Conservation (phyloP, 2,113 vertebrate species). For the Rallus limicola region DNA sequence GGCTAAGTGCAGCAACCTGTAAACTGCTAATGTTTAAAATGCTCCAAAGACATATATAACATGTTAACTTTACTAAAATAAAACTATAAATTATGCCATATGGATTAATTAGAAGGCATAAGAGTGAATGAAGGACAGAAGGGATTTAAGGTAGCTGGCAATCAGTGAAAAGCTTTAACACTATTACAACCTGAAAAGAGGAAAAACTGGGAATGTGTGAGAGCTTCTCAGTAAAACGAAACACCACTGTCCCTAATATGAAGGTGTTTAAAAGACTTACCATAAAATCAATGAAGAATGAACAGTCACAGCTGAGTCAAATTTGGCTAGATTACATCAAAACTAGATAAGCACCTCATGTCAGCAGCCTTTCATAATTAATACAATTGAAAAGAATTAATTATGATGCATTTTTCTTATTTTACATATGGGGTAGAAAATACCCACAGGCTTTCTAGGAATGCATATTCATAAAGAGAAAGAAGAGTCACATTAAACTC, state of each 20-base stretch:
- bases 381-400: not conserved
- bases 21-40: not conserved
- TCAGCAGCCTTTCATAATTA: slow-evolving; percentile 19
- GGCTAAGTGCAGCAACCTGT: not conserved
- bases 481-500: not conserved
- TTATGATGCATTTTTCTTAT: not conserved
- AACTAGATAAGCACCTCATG: not conserved
- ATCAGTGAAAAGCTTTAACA: not conserved
- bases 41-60: not conserved
- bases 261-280: not conserved
- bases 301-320: not conserved
- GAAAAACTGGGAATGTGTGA: not conserved
- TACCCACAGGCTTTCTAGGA: not conserved
- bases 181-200: not conserved
- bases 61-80: not conserved
- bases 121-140: not conserved
- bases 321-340: not conserved
- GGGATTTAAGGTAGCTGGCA: not conserved
- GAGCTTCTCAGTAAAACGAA: slow-evolving; percentile 15
- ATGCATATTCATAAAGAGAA: not conserved
- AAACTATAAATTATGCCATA: not conserved
- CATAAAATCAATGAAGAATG: slow-evolving; percentile 2
- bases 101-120: not conserved
- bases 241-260: not conserved
- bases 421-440: not conserved